phyloP scores from a whole-genome alignment of 2,797 vertebrate genomes.

The Mormyrops boulengeri region DNA sequence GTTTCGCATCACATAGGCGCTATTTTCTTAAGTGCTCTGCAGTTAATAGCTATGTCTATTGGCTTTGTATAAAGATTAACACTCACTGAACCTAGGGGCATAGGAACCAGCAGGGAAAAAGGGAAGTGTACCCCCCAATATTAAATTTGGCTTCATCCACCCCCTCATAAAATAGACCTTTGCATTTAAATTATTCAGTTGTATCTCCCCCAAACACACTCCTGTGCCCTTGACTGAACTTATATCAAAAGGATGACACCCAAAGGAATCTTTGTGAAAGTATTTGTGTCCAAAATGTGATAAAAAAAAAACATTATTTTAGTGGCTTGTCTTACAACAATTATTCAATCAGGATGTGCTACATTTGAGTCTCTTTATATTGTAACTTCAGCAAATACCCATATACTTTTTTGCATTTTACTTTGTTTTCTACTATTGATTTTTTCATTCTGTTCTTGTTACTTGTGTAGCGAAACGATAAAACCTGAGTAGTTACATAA shows the following conservation, averaged over 20 bases:
- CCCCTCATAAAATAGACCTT: background rate
- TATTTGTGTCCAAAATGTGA: background rate
- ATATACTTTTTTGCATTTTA: conserved; percentile 13
- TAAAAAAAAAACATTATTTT: background rate
- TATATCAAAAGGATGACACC: background rate
- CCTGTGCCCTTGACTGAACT: background rate
- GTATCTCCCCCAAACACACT: background rate
- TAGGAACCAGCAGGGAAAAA: background rate
- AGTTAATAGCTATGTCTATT: background rate
- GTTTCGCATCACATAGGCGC: background rate
- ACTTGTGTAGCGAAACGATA: background rate
- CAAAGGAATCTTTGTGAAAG: background rate
- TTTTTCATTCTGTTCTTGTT: background rate
- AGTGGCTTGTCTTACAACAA: background rate
- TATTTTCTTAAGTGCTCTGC: background rate
- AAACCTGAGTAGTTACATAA: background rate
- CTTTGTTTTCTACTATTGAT: background rate
- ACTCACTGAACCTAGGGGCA: background rate
- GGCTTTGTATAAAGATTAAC: background rate
- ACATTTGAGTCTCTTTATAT: background rate
- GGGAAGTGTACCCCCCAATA: background rate
- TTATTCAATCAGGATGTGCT: background rate
- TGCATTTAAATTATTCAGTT: background rate
- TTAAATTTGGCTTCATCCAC: background rate
- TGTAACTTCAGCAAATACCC: background rate